Evolutionary conservation across 2,113 vertebrate species (phyloP).

Genomic region (Scomber scombrus): DNA sequence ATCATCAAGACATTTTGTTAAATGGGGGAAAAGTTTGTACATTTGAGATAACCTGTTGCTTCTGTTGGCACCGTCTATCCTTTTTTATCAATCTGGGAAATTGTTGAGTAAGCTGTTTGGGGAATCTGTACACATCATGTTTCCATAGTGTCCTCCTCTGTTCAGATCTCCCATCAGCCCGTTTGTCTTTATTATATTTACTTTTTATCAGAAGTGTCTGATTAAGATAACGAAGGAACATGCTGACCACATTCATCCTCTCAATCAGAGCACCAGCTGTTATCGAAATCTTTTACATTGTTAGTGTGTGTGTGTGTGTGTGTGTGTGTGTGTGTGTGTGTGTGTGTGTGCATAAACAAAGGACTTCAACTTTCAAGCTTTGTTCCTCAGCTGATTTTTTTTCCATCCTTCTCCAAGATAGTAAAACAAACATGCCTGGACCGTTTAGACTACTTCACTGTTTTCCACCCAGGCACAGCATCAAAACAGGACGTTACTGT

Average conservation of each 20-base stretch:
- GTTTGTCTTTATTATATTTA: background rate
- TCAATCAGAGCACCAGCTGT: background rate
- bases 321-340: background rate
- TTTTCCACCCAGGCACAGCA: constrained; percentile 50
- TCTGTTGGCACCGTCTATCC: background rate
- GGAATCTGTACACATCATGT: background rate
- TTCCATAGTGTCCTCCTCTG: background rate
- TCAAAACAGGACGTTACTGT: constrained; percentile 65
- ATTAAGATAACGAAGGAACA: background rate
- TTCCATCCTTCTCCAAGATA: constrained; percentile 41
- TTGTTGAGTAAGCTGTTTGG: constrained; percentile 1
- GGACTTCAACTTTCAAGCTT: constrained; percentile 36
- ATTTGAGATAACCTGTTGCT: background rate
- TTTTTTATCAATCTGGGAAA: background rate
- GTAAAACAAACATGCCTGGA: constrained; percentile 51
- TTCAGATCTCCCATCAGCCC: background rate
- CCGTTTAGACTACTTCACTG: constrained; percentile 47
- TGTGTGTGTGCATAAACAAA: background rate
- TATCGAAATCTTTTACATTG: background rate
- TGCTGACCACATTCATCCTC: background rate
- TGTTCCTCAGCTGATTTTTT: constrained; percentile 62
- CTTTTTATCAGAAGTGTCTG: background rate
- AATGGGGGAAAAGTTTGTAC: background rate
- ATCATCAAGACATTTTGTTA: background rate
- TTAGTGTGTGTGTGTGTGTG: background rate